phyloP scores from a whole-genome alignment of 1,140 invertebrate genomes.

The Araneus ventricosus region DNA sequence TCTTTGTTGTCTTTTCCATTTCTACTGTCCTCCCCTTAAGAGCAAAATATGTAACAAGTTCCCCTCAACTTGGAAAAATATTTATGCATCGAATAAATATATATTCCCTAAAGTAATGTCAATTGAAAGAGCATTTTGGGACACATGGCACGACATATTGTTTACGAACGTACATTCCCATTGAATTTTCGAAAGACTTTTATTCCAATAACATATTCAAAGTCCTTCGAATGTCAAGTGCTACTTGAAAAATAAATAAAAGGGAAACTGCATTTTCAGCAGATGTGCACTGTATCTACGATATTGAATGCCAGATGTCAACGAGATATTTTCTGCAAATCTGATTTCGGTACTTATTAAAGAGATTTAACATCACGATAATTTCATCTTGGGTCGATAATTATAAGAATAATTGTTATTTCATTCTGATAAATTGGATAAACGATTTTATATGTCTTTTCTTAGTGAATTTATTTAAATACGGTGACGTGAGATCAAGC shows the following conservation, averaged over 20 bases:
- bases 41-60: too few species aligned
- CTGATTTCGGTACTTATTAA: not conserved
- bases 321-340: not conserved
- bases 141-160: not conserved
- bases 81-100: not conserved
- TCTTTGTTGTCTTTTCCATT: too few species aligned
- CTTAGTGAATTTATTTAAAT: too few species aligned
- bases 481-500: too few species aligned
- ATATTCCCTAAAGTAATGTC: not conserved
- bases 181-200: not conserved
- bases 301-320: not conserved
- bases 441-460: too few species aligned
- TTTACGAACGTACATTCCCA: not conserved
- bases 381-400: too few species aligned
- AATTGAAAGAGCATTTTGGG: not conserved
- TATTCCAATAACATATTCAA: not conserved
- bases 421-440: too few species aligned
- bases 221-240: not conserved
- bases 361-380: too few species aligned
- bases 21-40: too few species aligned
- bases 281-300: not conserved
- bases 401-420: too few species aligned
- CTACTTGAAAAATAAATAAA: not conserved
- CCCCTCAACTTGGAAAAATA: not conserved
- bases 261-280: not conserved